Percentiles rank a stretch among this genome's conserved stretches.
Evolutionary conservation across 2,888 invertebrate species (phyloP).

Genomic region (Mimas tiliae): DNA sequence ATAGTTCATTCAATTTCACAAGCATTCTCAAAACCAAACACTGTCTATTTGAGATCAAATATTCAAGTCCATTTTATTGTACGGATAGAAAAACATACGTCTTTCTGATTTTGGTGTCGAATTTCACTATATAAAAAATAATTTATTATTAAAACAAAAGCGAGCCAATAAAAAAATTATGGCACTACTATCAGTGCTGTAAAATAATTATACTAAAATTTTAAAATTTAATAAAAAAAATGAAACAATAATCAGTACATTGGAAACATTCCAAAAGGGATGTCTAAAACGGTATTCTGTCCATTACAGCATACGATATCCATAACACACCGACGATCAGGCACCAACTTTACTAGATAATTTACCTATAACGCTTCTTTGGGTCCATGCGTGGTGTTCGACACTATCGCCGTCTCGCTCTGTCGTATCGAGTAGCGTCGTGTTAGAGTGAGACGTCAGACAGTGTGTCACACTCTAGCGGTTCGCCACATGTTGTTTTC

Average conservation of each 20-base stretch:
- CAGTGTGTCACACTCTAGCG: neutral
- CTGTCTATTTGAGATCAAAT: slow-evolving; percentile 78
- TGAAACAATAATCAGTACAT: slow-evolving; percentile 80
- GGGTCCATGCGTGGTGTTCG: slow-evolving; percentile 52
- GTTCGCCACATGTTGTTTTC: neutral
- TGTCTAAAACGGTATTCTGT: slow-evolving; percentile 54
- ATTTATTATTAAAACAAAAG: slow-evolving; percentile 60
- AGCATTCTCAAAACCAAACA: slow-evolving; percentile 46
- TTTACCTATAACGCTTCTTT: slow-evolving; percentile 73
- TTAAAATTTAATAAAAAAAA: slow-evolving; percentile 69
- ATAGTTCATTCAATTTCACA: slow-evolving; percentile 33
- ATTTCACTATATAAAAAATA: slow-evolving; percentile 77
- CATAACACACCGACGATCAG: slow-evolving; percentile 67
- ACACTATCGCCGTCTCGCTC: slow-evolving; percentile 1
- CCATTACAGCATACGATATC: slow-evolving; percentile 54
- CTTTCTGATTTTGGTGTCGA: slow-evolving; percentile 81
- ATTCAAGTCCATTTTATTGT: slow-evolving; percentile 70
- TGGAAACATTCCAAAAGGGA: slow-evolving; percentile 73
- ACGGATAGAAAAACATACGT: slow-evolving; percentile 66
- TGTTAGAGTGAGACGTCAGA: slow-evolving; percentile 21
- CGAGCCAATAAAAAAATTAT: slow-evolving; percentile 78
- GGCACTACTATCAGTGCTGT: slow-evolving; percentile 82
- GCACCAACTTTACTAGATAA: slow-evolving; percentile 79
- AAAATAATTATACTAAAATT: slow-evolving; percentile 71
- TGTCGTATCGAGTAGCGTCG: slow-evolving; percentile 24